Evolutionary conservation across 92 coral and sea anemone genomes (phyloP).

Genomic region (Hydrozoanthus gracilis): DNA sequence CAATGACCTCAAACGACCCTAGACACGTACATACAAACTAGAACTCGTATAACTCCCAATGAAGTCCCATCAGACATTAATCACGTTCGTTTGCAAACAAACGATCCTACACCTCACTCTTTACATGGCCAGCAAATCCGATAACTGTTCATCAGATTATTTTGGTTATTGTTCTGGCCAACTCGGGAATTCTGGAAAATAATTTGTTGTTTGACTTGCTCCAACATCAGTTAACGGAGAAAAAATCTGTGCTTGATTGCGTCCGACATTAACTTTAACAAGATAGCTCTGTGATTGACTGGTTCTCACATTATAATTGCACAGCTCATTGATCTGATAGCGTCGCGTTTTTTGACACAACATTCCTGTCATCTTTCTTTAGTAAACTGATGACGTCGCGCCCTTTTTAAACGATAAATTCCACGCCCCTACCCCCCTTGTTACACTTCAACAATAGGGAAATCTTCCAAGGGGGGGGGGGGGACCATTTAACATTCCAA

Average conservation of each 20-base stretch:
- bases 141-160: background rate
- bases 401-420: background rate
- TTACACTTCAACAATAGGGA: background rate
- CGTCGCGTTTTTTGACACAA: background rate
- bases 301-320: background rate
- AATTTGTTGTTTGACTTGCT: background rate
- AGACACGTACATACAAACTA: no score
- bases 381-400: no score
- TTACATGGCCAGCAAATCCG: background rate
- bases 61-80: no score
- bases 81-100: no score
- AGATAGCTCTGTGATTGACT: conserved; percentile 8
- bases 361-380: no score
- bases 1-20: no score
- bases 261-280: background rate
- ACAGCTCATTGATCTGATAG: background rate
- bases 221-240: conserved; percentile 16
- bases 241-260: background rate
- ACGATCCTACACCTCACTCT: background rate
- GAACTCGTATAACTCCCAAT: no score
- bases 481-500: background rate
- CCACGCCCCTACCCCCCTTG: background rate
- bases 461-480: background rate
- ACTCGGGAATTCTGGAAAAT: background rate
- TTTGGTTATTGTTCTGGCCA: background rate